Evolutionary conservation across 1,140 invertebrate genomes (phyloP).

Genomic region (Pseudomyrmex pallidus): DNA sequence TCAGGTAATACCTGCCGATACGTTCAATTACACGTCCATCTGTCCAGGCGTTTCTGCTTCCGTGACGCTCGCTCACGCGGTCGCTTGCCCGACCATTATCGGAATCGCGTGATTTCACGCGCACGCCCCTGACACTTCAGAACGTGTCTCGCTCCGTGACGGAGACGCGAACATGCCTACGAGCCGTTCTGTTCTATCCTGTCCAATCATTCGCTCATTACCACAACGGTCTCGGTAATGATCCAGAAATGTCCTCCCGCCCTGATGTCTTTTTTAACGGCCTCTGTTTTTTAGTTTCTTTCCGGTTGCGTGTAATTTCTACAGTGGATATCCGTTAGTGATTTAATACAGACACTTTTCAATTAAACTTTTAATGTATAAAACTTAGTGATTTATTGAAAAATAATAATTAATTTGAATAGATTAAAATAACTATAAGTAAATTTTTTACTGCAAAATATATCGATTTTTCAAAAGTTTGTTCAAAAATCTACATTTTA

Average conservation of each 20-base stretch:
- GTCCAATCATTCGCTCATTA: slow-evolving; percentile 44
- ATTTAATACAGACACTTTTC: neutral
- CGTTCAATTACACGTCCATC: slow-evolving; percentile 58
- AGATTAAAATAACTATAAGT: neutral
- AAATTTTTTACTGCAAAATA: too few species aligned
- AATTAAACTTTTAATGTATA: neutral
- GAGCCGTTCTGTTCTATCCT: slow-evolving; percentile 33
- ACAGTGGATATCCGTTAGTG: neutral
- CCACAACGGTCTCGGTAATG: slow-evolving; percentile 31
- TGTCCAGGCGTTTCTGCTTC: slow-evolving; percentile 50
- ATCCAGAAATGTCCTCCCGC: slow-evolving; percentile 17
- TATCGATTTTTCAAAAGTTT: too few species aligned
- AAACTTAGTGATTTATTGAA: neutral
- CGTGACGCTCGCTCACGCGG: slow-evolving; percentile 11
- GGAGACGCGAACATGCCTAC: slow-evolving; percentile 53
- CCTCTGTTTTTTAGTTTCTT: neutral
- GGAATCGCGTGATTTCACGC: slow-evolving; percentile 66
- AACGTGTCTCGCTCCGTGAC: slow-evolving; percentile 53
- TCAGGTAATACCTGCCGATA: slow-evolving; percentile 9
- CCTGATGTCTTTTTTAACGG: slow-evolving; percentile 43
- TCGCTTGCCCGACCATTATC: slow-evolving; percentile 14
- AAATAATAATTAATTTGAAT: neutral
- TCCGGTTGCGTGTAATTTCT: neutral
- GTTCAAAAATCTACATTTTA: too few species aligned
- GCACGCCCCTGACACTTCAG: slow-evolving; percentile 50